These are phyloP conservation scores for Papilio xuthus DNA, from an alignment of 1,140 invertebrate genomes.

Conservation along the genomic window DNA sequence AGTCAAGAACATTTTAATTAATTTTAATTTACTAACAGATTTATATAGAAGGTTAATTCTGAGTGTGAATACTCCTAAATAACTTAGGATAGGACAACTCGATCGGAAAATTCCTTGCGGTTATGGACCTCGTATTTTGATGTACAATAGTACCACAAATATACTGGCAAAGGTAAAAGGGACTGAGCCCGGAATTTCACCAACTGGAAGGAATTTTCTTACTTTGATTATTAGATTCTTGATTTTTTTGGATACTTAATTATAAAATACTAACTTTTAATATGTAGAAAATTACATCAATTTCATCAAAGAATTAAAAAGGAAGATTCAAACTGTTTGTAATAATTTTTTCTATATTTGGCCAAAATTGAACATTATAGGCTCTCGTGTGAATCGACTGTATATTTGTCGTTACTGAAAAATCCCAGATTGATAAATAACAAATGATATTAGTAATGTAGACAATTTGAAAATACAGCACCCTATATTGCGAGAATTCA, in stretches of 20 bases:
- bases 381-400: not conserved
- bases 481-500: too few relatives aligned
- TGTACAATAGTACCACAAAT: not conserved
- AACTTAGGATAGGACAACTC: not conserved
- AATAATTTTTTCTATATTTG: too few relatives aligned
- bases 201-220: constrained; percentile 11
- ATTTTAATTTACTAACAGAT: not conserved
- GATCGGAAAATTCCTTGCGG: constrained; percentile 23
- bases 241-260: not conserved
- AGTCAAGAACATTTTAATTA: not conserved
- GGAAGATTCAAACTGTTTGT: too few relatives aligned
- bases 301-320: too few relatives aligned
- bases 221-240: not conserved
- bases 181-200: not conserved
- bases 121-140: constrained; percentile 15
- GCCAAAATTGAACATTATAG: too few relatives aligned
- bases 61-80: constrained; percentile 3
- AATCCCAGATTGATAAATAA: too few relatives aligned
- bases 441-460: not conserved
- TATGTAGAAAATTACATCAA: too few relatives aligned
- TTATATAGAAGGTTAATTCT: not conserved
- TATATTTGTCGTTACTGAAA: too few relatives aligned
- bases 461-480: not conserved
- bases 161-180: constrained; percentile 10
- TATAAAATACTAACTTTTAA: not conserved